Evolutionary conservation across 2,888 invertebrate species (phyloP).

Genomic region (Chymomyza amoena): DNA sequence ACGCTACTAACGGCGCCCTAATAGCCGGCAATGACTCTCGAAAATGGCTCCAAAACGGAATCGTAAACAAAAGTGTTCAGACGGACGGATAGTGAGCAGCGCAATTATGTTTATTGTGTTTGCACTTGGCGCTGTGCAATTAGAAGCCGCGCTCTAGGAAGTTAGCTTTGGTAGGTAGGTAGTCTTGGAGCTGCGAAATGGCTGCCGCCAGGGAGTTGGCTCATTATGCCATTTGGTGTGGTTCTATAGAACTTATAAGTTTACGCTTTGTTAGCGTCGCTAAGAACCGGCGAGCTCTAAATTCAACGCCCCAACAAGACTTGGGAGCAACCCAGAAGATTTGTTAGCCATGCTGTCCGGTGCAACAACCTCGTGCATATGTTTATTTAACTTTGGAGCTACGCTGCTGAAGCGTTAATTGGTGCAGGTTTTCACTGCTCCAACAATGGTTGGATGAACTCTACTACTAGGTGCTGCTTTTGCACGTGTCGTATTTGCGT

Average conservation of each 20-base stretch:
- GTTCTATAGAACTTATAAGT: slow-evolving; percentile 3
- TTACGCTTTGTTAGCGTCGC: slow-evolving; percentile 58
- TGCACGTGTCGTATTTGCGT: not conserved
- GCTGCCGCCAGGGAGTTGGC: not conserved
- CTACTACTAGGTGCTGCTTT: not conserved
- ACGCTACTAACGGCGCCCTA: not conserved
- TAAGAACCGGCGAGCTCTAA: slow-evolving; percentile 45
- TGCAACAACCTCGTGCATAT: slow-evolving; percentile 5
- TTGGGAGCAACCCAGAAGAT: not conserved
- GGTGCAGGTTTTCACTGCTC: slow-evolving; percentile 65
- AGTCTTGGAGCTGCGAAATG: not conserved
- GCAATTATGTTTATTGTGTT: not conserved
- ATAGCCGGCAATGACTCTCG: slow-evolving; percentile 54
- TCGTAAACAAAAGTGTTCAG: slow-evolving; percentile 26
- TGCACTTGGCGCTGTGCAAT: slow-evolving; percentile 48
- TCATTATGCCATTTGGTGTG: slow-evolving; percentile 8
- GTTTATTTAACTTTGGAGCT: slow-evolving; percentile 7
- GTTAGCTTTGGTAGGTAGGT: not conserved
- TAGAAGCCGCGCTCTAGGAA: slow-evolving; percentile 38
- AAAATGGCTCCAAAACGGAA: slow-evolving; percentile 52
- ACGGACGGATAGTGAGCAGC: not conserved
- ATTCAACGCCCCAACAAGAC: slow-evolving; percentile 24
- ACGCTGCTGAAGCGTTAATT: slow-evolving; percentile 60
- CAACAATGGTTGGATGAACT: slow-evolving; percentile 9
- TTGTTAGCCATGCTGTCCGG: not conserved